Evolutionary conservation across 2,888 invertebrate species (phyloP).

Genomic region (Caenorhabditis zanzibari): DNA sequence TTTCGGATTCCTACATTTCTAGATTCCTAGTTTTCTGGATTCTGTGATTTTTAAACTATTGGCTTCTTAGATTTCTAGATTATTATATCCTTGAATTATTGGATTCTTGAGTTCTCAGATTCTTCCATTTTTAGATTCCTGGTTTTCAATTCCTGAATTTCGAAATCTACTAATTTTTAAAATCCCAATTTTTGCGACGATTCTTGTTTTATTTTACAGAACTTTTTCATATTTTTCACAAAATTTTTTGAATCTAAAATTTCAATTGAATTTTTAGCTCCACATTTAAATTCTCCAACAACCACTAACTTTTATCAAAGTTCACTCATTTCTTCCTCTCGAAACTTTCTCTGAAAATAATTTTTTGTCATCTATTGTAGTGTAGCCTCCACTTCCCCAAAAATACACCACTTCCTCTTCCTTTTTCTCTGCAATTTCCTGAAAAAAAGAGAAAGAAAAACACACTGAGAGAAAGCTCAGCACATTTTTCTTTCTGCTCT

Average conservation of each 20-base stretch:
- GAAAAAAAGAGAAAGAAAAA: not conserved
- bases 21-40: not conserved
- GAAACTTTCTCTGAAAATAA: not conserved
- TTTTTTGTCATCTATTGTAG: constrained; percentile 2
- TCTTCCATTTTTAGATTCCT: no score
- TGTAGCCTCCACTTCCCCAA: constrained; percentile 1
- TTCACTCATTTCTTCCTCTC: not conserved
- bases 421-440: not conserved
- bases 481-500: no score
- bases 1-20: not conserved
- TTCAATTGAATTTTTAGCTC: no score
- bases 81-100: not conserved
- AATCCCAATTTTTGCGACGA: no score
- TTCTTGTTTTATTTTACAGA: no score
- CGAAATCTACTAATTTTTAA: no score
- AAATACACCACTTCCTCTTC: not conserved
- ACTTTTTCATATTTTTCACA: no score
- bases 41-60: not conserved
- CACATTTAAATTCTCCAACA: no score
- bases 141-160: no score
- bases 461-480: not conserved
- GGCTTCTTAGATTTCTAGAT: not conserved
- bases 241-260: no score
- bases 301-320: no score
- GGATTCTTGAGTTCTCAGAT: no score